Evolutionary conservation across 2,113 vertebrate genomes (phyloP).

Genomic region (Anas platyrhynchos): DNA sequence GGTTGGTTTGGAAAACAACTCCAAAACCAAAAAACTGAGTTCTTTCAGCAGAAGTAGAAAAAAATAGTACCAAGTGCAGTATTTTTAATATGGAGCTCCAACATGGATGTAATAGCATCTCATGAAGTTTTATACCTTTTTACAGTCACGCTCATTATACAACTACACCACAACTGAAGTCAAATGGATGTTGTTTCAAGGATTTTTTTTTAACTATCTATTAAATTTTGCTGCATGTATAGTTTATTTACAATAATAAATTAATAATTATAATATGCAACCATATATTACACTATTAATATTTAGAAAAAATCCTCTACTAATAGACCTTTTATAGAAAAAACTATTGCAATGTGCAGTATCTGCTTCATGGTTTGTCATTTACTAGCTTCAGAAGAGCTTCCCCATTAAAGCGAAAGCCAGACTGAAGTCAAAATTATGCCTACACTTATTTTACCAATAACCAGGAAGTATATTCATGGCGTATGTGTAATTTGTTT

Average conservation of each 20-base stretch:
- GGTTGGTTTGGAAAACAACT: no score
- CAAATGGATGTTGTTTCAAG: neutral
- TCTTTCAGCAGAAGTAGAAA: neutral
- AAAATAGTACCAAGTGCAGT: neutral
- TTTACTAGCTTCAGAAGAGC: neutral
- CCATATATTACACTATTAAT: neutral
- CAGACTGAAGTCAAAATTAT: neutral
- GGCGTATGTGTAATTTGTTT: neutral
- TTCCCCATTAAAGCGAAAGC: neutral
- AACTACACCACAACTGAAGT: neutral
- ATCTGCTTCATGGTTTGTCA: neutral
- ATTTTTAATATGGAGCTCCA: neutral
- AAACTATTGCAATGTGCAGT: neutral
- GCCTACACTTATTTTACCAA: neutral
- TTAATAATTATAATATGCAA: neutral
- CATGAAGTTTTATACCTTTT: neutral
- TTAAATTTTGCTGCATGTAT: neutral
- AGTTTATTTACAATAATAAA: neutral
- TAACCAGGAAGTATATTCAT: neutral
- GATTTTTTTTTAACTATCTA: neutral
- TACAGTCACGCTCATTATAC: neutral
- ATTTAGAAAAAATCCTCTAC: neutral
- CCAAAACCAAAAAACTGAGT: neutral
- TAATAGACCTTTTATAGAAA: neutral
- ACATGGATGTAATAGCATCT: neutral